Percentiles rank a stretch among this genome's conserved stretches.
phyloP scores from a whole-genome alignment of 2,113 vertebrate species.

The Triplophysa rosa region DNA sequence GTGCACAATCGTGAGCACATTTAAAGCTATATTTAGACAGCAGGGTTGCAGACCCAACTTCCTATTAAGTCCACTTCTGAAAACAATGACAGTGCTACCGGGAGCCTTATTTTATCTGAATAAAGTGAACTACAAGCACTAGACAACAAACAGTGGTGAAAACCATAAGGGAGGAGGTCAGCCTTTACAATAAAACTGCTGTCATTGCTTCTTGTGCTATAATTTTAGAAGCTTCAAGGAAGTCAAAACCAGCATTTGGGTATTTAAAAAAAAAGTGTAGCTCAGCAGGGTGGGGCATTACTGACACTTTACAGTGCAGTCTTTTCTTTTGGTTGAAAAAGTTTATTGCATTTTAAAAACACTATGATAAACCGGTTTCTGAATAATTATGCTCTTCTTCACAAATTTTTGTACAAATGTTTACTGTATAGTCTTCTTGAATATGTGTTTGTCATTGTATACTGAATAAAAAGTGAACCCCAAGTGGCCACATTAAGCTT shows the following conservation, averaged over 20 bases:
- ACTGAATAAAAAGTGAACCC: background rate
- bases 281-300: background rate
- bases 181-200: slow-evolving; percentile 9
- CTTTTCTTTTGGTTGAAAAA: too few species aligned
- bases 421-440: background rate
- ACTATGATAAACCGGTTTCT: background rate
- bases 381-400: background rate
- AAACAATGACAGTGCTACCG: slow-evolving; percentile 37
- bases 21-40: slow-evolving; percentile 43
- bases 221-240: slow-evolving; percentile 1
- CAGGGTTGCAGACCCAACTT: slow-evolving; percentile 19
- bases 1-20: background rate
- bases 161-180: slow-evolving; percentile 20
- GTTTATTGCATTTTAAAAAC: background rate
- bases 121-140: background rate
- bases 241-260: slow-evolving; percentile 2
- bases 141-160: background rate
- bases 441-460: background rate
- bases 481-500: too few species aligned
- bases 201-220: slow-evolving; percentile 18
- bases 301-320: background rate
- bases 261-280: background rate
- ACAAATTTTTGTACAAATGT: background rate
- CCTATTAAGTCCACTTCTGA: slow-evolving; percentile 35
- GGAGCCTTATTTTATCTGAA: slow-evolving; percentile 9